Base-by-base conservation (phyloP, 2,797 vertebrate species). In the Acomys russatus region DNA sequence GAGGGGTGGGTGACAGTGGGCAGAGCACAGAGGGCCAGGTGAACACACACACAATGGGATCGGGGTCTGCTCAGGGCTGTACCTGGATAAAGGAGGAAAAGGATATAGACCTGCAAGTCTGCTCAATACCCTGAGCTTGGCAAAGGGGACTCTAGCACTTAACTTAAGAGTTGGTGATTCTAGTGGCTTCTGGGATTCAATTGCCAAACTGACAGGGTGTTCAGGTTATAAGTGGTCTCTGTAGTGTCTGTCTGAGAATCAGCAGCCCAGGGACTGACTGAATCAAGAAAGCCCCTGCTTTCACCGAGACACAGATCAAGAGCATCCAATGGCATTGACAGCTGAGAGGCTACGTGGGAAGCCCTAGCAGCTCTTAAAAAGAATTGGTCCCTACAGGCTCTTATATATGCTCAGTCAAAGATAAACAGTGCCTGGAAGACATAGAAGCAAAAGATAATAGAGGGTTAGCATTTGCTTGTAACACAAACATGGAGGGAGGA, bases 1-100 rank as follows among this genome's bases (percentile, higher is more conserved):
- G 80, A 38, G 44, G 56, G n/a, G 9, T 0, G 2, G 61, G 20
- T n/a, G 28, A 44, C 8, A 0, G 23, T 0, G 9, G 85, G 9
- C 30, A 22, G 89, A 25, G 22, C 9, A 49, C 9, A 6, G 59
- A 56, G 61, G 86, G 51, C 4, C 33, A n/a, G 15, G 59, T 14
- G 87, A 63, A 82, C 35, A 12, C 12, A 56, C 51, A 28, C 5
- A 23, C 17, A 15, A 22, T 11, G 51, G 63, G 28, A 18, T 7
- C 14, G 3, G 22, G 33, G 56, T 0, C 9, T n/a, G 74, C 56
- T 33, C 6, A 17, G 11, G 68, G 25, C 28, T 9, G 66, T 3
- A 2, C 18, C 38, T 3, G n/a, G 35, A 76, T 51, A 54, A 15
- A 56, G 0, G 6, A 2, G 51, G 0, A 23, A 63, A 17, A 44